A percentile compares a stretch with the other conserved stretches of the same genome.
Conservation (phyloP, 23 tunicate species). For the Ciona savignyi region DNA sequence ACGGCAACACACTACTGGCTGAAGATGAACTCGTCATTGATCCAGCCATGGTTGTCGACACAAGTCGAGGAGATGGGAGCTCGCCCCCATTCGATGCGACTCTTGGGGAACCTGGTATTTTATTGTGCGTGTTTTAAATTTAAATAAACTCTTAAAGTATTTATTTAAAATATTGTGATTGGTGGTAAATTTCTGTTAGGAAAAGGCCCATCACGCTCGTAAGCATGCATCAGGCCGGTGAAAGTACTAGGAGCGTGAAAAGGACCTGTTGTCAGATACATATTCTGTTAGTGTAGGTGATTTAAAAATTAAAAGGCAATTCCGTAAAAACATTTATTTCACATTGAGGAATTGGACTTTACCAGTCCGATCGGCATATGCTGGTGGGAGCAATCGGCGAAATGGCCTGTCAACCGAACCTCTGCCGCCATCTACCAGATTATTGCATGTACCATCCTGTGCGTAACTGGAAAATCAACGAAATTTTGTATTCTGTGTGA, state of each 20-base stretch:
- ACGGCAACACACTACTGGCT: constrained; percentile 27
- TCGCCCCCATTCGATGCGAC: neutral
- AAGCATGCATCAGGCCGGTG: too few species aligned
- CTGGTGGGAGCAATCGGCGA: constrained; percentile 60
- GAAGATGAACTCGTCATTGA: neutral
- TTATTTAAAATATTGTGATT: too few species aligned
- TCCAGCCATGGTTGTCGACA: constrained; percentile 36
- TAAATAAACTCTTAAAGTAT: too few species aligned
- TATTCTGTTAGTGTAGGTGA: too few species aligned
- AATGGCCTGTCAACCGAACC: constrained; percentile 46
- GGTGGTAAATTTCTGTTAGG: too few species aligned
- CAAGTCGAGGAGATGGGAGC: constrained; percentile 28
- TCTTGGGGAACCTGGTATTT: constrained; percentile 6
- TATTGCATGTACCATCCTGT: constrained; percentile 73
- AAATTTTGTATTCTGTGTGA: neutral
- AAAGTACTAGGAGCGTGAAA: too few species aligned
- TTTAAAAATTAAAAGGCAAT: too few species aligned
- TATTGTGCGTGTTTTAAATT: too few species aligned
- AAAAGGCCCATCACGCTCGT: too few species aligned
- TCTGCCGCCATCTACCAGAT: constrained; percentile 37
- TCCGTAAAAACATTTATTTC: too few species aligned
- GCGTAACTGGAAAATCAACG: neutral
- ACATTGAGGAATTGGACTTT: too few species aligned
- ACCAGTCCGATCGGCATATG: constrained; percentile 23
- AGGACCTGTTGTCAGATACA: too few species aligned